A percentile compares a stretch with the other conserved stretches of the same genome.
phyloP scores from a whole-genome alignment of 2,888 invertebrate genomes.

The Orchestes rusci region DNA sequence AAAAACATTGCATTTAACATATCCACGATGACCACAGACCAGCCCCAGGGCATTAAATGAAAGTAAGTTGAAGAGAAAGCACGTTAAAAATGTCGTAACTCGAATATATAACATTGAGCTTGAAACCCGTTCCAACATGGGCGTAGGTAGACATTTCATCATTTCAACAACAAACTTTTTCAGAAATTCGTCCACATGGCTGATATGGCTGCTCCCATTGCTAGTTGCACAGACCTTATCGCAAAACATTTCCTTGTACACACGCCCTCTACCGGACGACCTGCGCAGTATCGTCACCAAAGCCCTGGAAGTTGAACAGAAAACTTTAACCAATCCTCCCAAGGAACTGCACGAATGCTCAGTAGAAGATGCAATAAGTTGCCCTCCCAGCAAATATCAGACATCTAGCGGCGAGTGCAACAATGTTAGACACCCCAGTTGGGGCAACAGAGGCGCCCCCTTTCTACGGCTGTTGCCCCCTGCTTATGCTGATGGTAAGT shows the following conservation, averaged over 20 bases:
- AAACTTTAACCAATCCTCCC: not conserved
- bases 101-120: constrained; percentile 9
- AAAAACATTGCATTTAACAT: too few species aligned
- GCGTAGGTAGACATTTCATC: too few species aligned
- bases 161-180: too few species aligned
- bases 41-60: constrained; percentile 9
- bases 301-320: constrained; percentile 29
- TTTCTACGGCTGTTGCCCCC: constrained; percentile 66
- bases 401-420: constrained; percentile 80
- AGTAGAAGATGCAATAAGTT: constrained; percentile 51
- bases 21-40: too few species aligned
- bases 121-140: constrained; percentile 3
- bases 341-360: constrained; percentile 29
- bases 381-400: constrained; percentile 78
- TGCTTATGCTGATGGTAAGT: constrained; percentile 68
- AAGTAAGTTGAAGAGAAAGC: constrained; percentile 14
- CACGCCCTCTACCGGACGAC: constrained; percentile 38
- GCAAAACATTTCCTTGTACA: constrained; percentile 35
- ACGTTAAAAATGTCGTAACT: constrained; percentile 4
- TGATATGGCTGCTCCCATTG: constrained; percentile 17
- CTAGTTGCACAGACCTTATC: constrained; percentile 12
- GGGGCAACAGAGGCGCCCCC: constrained; percentile 75
- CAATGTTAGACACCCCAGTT: constrained; percentile 75
- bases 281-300: constrained; percentile 35
- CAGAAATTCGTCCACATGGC: too few species aligned